A percentile compares a stretch with the other conserved stretches of the same genome.
These are phyloP conservation scores for Cryptoblepharus egeriae DNA, from an alignment of 2,797 vertebrate species.

Conservation along the genomic window DNA sequence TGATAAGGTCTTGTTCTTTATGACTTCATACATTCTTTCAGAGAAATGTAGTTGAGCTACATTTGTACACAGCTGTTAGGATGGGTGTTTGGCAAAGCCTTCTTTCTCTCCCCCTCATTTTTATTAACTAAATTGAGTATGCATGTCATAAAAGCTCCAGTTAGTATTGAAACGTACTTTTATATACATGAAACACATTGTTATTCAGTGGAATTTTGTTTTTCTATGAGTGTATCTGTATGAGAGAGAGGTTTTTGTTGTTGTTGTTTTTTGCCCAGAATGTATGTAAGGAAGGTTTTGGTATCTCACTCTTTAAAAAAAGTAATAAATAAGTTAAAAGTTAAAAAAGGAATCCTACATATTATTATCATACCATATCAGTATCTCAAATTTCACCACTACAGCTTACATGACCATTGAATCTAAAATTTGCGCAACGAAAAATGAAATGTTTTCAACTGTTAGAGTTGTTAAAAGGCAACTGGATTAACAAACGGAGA, in stretches of 20 bases:
- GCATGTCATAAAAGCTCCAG: neutral
- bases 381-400: neutral
- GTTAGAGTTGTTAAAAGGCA: neutral
- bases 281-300: neutral
- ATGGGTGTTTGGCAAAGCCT: conserved; percentile 19
- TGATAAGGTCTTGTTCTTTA: conserved; percentile 40
- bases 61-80: conserved; percentile 22
- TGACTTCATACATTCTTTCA: conserved; percentile 49
- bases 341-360: neutral
- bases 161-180: neutral
- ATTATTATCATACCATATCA: neutral
- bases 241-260: too few species aligned
- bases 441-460: neutral
- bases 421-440: neutral
- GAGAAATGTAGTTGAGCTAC: conserved; percentile 40
- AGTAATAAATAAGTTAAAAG: too few species aligned
- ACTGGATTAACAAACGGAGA: neutral
- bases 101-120: neutral
- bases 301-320: neutral
- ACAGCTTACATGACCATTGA: neutral
- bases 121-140: conserved; percentile 7
- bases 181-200: neutral
- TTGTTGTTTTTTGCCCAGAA: neutral
- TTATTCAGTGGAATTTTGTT: neutral
- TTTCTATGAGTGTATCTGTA: neutral